Conservation (phyloP, 2,888 invertebrate species). For the Tipula lateralis region DNA sequence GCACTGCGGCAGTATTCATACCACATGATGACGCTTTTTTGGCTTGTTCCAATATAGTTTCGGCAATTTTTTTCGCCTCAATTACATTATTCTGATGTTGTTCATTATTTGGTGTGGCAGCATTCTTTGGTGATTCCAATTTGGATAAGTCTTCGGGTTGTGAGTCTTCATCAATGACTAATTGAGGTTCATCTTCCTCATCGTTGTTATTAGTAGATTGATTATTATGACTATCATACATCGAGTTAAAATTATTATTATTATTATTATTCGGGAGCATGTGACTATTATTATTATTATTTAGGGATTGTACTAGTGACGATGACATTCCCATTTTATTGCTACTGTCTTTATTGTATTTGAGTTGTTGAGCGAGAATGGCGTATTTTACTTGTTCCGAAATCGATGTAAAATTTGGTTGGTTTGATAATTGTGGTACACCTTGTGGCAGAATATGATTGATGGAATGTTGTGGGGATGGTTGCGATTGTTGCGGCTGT, state of each 20-base stretch:
- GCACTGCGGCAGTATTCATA: not conserved
- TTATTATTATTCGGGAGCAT: conserved; percentile 36
- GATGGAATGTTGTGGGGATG: conserved; percentile 40
- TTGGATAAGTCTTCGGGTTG: conserved; percentile 38
- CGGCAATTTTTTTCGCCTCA: conserved; percentile 54
- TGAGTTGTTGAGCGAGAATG: conserved; percentile 71
- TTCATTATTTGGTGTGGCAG: conserved; percentile 45
- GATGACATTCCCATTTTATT: not conserved
- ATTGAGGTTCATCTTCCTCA: conserved; percentile 54
- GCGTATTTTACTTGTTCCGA: conserved; percentile 70
- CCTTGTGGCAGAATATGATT: conserved; percentile 39
- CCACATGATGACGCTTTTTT: conserved; percentile 42
- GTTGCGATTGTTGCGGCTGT: conserved; percentile 30
- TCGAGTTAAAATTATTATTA: conserved; percentile 35
- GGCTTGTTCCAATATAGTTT: conserved; percentile 56
- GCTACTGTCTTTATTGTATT: conserved; percentile 51
- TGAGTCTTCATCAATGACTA: conserved; percentile 48
- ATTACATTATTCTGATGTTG: conserved; percentile 47
- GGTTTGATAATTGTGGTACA: conserved; percentile 3
- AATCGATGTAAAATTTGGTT: conserved; percentile 43
- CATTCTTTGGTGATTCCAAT: conserved; percentile 37
- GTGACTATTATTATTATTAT: not conserved
- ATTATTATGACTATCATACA: conserved; percentile 29
- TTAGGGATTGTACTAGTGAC: not conserved
- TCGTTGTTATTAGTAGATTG: conserved; percentile 38